Evolutionary conservation across 35 echinoderm and acorn worm species (phyloP).

Genomic region (Ophioderma brevispina): DNA sequence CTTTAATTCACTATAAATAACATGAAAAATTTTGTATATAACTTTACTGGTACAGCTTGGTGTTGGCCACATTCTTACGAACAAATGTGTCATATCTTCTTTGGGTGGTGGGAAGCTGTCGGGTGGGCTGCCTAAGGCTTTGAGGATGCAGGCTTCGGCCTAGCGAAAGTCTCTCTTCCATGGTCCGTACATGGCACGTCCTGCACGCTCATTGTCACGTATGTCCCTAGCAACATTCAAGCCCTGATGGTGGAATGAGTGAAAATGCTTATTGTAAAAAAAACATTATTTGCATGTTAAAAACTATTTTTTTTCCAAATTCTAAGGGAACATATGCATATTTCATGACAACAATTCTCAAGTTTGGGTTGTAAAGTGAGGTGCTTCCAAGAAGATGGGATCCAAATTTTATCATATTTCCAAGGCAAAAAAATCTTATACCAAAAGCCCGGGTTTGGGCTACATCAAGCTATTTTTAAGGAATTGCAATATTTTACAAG

Average conservation of each 20-base stretch:
- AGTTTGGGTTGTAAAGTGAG: too few relatives aligned
- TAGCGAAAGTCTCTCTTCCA: conserved; percentile 22
- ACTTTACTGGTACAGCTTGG: conserved; percentile 91
- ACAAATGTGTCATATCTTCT: conserved; percentile 82
- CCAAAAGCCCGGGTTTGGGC: too few relatives aligned
- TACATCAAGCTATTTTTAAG: too few relatives aligned
- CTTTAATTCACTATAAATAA: too few relatives aligned
- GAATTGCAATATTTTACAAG: too few relatives aligned
- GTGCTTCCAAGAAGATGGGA: too few relatives aligned
- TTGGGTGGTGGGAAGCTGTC: conserved; percentile 56
- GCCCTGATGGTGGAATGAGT: conserved; percentile 35
- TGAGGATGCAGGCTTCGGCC: conserved; percentile 45
- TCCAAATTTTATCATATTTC: too few relatives aligned
- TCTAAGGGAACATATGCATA: too few relatives aligned
- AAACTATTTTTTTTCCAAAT: too few relatives aligned
- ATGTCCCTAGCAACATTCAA: conserved; percentile 50
- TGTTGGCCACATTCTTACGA: conserved; percentile 67
- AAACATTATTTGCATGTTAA: too few relatives aligned
- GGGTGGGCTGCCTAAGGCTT: conserved; percentile 39
- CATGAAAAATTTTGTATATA: not conserved
- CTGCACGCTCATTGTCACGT: conserved; percentile 83
- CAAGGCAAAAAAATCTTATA: too few relatives aligned
- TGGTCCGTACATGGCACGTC: conserved; percentile 67
- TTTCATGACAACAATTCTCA: too few relatives aligned
- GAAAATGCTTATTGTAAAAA: not conserved